Evolutionary conservation across 2,888 invertebrate species (phyloP), one percentile per base, ranked within the genome.

Genomic region (Endomychus coccineus): DNA sequence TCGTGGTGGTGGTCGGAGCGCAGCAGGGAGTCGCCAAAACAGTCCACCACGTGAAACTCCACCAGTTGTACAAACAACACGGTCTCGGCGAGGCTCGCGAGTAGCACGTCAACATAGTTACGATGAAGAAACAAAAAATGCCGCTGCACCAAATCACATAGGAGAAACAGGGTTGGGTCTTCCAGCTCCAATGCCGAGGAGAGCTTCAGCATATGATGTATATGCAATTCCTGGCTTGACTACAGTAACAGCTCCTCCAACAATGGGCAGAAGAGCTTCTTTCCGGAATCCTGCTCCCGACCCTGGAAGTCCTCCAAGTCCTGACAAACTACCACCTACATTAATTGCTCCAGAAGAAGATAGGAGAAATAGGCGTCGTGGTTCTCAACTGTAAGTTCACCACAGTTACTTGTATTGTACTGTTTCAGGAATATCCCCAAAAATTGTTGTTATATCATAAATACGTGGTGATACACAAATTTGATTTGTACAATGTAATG

Each of bases 121-220:
- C 61, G 88, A 88, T 55, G 88, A 88, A 49, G 88, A 88, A 56
- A 71, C 77, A 6, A 39, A 39, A 11, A 39, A 39, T 17, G 32
- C 38, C 2, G 30, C 55, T 15, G 42, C 48, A 15, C 44, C 48
- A 19, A 49, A 51, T 16, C 50, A 54, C 39, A 44, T 52, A 50
- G 52, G 58, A 13, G 76, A 78, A 35, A 62, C 72, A 1, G 79
- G 77, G 3, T 69, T 39, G 16, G 77, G 76, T 13, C 72, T 84
- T 31, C 83, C 86, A 9, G 76, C 79, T 2, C 75, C 78, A 13
- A 78, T 88, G 68, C 83, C 87, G 1, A 73, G 88, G 56, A 76
- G 84, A 53, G 83, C 83, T 43, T 88, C 88, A 23, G 87, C 88
- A 10, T 88, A 88, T 54, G 88, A 88, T 56, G 84, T 89, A 9